Evolutionary conservation across 30 jellyfish, hydroid and myxozoan genomes (phyloP).

Genomic region (Aurelia aurita complex sp. Pacific): DNA sequence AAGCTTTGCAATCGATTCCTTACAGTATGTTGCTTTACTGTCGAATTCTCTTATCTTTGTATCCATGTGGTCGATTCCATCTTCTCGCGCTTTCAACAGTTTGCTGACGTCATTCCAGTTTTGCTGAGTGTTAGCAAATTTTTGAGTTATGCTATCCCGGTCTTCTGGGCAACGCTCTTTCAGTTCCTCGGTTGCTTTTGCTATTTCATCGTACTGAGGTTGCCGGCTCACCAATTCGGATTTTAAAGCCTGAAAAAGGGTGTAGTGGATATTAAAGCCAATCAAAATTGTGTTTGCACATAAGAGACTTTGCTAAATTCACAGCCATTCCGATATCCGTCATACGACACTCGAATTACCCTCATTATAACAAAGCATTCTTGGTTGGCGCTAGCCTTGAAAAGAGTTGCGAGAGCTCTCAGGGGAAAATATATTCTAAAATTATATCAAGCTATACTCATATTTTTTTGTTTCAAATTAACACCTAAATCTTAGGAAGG

Average conservation of each 20-base stretch:
- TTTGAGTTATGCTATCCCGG: conserved; percentile 43
- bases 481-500: too few relatives aligned
- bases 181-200: conserved; percentile 39
- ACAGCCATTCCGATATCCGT: too few relatives aligned
- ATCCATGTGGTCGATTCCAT: conserved; percentile 69
- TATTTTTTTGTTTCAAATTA: too few relatives aligned
- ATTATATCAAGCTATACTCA: too few relatives aligned
- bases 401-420: too few relatives aligned
- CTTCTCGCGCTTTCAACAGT: conserved; percentile 70
- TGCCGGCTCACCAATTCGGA: conserved; percentile 49
- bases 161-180: conserved; percentile 66
- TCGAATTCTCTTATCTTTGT: conserved; percentile 59
- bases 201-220: conserved; percentile 54
- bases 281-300: too few relatives aligned
- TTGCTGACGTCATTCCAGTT: conserved; percentile 69
- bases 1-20: conserved; percentile 61
- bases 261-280: background rate
- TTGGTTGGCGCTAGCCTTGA: too few relatives aligned
- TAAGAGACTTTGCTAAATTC: too few relatives aligned
- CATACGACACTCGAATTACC: too few relatives aligned
- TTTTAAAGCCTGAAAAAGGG: conserved; percentile 55
- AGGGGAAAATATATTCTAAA: too few relatives aligned
- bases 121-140: conserved; percentile 39
- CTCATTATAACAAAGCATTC: too few relatives aligned
- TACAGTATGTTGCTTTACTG: conserved; percentile 45